These are phyloP conservation scores for Spongia lamella DNA, from an alignment of 37 sponge, comb jelly and placozoan species.

Conservation along the genomic window DNA sequence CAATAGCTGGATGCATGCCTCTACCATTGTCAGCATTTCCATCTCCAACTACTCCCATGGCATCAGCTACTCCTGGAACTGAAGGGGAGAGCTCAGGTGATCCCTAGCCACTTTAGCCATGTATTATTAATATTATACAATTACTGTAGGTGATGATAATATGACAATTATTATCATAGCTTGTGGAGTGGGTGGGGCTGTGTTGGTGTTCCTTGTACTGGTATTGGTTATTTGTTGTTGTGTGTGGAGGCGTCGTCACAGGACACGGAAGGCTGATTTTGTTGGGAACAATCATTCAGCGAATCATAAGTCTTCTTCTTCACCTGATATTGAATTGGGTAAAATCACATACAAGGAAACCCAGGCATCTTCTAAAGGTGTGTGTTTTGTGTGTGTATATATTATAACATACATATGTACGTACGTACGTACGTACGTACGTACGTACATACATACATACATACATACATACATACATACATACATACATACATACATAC, in stretches of 20 bases:
- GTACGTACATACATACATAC: too few species aligned
- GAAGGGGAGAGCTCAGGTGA: background rate
- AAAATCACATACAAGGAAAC: too few species aligned
- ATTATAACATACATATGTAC: background rate
- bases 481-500: constrained; percentile 2
- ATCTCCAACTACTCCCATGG: background rate
- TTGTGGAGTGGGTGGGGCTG: constrained; percentile 31
- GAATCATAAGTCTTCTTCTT: background rate
- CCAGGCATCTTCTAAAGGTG: too few species aligned
- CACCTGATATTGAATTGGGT: too few species aligned
- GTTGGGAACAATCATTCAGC: constrained; percentile 2
- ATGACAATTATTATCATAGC: constrained; percentile 5
- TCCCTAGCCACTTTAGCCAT: too few species aligned
- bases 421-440: too few species aligned
- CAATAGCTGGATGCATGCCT: background rate
- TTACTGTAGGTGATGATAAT: background rate
- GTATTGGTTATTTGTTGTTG: constrained; percentile 18
- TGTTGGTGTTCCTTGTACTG: constrained; percentile 9
- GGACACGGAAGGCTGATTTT: constrained; percentile 3
- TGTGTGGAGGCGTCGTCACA: background rate
- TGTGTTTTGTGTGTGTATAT: too few species aligned
- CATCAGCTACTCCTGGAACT: constrained; percentile 1
- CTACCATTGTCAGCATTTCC: background rate
- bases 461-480: background rate
- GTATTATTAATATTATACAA: too few species aligned